A percentile compares a stretch with the other conserved stretches of the same genome.
phyloP scores from a whole-genome alignment of 2,888 invertebrate genomes.

The Cheilosia impressa region DNA sequence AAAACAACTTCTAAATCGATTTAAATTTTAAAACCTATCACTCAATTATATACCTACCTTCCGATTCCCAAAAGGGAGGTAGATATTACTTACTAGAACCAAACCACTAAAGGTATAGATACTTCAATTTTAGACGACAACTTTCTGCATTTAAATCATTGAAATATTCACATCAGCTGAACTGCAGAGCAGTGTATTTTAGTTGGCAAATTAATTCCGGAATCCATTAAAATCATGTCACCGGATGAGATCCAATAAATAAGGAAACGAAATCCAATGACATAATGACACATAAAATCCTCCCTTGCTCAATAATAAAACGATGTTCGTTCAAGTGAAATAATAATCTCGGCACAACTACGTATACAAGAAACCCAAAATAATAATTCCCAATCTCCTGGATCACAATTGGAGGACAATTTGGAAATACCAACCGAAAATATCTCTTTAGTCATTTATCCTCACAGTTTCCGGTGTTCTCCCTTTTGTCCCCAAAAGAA shows the following conservation, averaged over 20 bases:
- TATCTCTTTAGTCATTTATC: constrained; percentile 42
- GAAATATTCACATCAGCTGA: constrained; percentile 25
- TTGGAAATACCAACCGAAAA: constrained; percentile 33
- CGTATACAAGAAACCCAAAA: constrained; percentile 12
- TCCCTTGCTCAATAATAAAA: constrained; percentile 33
- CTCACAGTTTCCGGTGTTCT: constrained; percentile 26
- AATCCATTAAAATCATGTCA: constrained; percentile 54
- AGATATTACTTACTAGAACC: too few species aligned
- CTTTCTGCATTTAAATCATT: not conserved
- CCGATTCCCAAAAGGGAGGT: too few species aligned
- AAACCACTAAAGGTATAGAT: too few species aligned
- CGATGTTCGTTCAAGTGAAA: constrained; percentile 57
- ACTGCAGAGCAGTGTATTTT: constrained; percentile 23
- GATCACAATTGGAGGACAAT: constrained; percentile 33
- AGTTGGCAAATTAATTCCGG: constrained; percentile 47
- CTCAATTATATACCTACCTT: too few species aligned
- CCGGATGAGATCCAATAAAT: constrained; percentile 50
- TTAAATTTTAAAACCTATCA: too few species aligned
- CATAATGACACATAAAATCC: constrained; percentile 71
- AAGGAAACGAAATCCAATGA: constrained; percentile 59
- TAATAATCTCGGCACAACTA: constrained; percentile 41
- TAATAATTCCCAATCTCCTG: constrained; percentile 44
- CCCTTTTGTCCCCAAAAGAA: not conserved
- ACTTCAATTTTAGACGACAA: too few species aligned
- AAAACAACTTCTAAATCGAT: too few species aligned